Conservation (phyloP, 2,888 invertebrate genomes). For the Nephrotoma flavescens region DNA sequence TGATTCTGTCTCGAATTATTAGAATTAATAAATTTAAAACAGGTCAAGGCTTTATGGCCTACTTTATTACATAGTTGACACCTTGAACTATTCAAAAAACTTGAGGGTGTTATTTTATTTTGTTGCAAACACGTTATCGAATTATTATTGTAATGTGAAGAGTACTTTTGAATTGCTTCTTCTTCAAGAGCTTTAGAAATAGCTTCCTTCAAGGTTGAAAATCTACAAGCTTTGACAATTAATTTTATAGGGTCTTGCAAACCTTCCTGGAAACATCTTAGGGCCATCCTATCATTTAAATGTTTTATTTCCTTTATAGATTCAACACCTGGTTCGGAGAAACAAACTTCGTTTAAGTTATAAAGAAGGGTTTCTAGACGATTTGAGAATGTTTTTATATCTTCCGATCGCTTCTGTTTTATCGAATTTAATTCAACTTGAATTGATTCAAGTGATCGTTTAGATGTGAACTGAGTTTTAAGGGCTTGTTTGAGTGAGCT, state of each 20-base stretch:
- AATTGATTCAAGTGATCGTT: neutral
- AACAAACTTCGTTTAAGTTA: neutral
- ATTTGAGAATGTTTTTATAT: neutral
- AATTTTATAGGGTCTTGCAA: neutral
- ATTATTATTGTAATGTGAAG: too few relatives aligned
- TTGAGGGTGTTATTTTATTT: too few relatives aligned
- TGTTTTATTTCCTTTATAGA: too few relatives aligned
- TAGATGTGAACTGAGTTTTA: neutral
- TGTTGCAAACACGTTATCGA: too few relatives aligned
- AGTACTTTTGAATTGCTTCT: neutral
- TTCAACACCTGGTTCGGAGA: neutral
- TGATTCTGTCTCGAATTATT: neutral
- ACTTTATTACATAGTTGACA: neutral
- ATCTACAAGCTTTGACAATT: neutral
- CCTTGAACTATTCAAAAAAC: too few relatives aligned
- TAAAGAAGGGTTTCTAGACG: neutral
- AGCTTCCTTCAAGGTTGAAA: neutral
- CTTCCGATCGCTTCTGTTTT: too few relatives aligned
- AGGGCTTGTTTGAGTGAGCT: neutral
- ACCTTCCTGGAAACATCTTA: neutral
- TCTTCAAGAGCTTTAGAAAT: neutral
- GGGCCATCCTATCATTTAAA: too few relatives aligned
- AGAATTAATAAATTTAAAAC: neutral
- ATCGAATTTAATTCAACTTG: neutral
- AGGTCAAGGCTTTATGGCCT: neutral